Evolutionary conservation across 2,797 vertebrate genomes (phyloP).

Genomic region (Phrynocephalus vlangalii): DNA sequence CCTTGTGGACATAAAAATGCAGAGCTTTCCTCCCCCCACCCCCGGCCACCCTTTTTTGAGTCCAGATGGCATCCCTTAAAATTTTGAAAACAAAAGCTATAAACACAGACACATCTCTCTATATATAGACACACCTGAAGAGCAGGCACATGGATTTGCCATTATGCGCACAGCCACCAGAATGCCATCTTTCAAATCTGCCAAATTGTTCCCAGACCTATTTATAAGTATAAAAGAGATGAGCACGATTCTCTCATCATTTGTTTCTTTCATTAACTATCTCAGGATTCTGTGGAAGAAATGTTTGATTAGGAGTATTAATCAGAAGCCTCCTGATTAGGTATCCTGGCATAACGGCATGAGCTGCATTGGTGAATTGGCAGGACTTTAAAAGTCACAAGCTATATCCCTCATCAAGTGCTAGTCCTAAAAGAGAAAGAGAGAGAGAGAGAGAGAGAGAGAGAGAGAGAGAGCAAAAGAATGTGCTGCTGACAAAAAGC

Average conservation of each 20-base stretch:
- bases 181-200: neutral
- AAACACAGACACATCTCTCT: neutral
- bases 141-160: neutral
- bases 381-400: too few relatives aligned
- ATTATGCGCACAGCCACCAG: neutral
- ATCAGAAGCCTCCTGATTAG: too few relatives aligned
- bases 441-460: too few relatives aligned
- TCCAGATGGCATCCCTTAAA: conserved; percentile 11
- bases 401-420: too few relatives aligned
- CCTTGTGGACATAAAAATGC: neutral
- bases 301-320: neutral
- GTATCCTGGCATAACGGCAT: too few relatives aligned
- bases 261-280: neutral
- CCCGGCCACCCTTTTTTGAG: neutral
- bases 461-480: too few relatives aligned
- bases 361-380: too few relatives aligned
- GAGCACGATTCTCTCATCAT: neutral
- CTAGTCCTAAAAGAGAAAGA: too few relatives aligned
- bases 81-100: neutral
- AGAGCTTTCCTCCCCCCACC: neutral
- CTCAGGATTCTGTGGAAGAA: neutral
- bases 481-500: too few relatives aligned
- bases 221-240: neutral
- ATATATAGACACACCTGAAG: neutral
- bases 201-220: neutral